Percentiles rank a stretch among this genome's conserved stretches.
Evolutionary conservation across 2,797 vertebrate genomes (phyloP).

Genomic region (Hydrolagus colliei): DNA sequence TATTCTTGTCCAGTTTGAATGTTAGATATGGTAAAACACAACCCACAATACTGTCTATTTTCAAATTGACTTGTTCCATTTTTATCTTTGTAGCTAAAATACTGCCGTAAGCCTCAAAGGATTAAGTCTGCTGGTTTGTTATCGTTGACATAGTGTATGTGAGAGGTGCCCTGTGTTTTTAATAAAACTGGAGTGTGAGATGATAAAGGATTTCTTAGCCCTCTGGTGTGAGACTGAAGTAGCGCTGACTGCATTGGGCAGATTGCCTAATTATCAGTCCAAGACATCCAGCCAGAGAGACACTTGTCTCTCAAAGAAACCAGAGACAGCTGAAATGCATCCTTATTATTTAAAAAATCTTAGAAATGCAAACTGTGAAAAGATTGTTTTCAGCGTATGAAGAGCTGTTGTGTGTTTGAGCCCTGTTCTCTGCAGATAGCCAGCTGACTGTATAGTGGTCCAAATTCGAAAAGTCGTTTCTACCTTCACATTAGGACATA

Average conservation of each 20-base stretch:
- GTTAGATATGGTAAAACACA: no score
- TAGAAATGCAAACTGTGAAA: neutral
- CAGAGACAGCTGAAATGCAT: neutral
- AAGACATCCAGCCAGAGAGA: neutral
- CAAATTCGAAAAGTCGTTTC: slow-evolving; percentile 3
- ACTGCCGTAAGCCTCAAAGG: neutral
- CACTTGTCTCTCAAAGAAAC: slow-evolving; percentile 11
- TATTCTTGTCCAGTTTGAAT: no score
- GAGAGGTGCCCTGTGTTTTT: neutral
- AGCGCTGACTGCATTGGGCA: neutral
- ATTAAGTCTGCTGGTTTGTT: slow-evolving; percentile 12
- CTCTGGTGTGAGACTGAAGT: slow-evolving; percentile 1
- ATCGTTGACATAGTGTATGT: neutral
- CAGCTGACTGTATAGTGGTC: neutral
- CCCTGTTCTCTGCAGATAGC: slow-evolving; percentile 24
- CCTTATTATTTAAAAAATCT: neutral
- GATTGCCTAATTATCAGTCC: slow-evolving; percentile 9
- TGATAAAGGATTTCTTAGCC: neutral
- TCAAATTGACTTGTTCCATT: slow-evolving; percentile 20
- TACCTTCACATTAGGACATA: neutral
- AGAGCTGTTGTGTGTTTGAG: slow-evolving; percentile 20
- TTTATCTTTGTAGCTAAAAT: slow-evolving; percentile 22
- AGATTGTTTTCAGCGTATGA: neutral
- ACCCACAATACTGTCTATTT: no score
- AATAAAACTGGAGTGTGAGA: neutral